Conservation (phyloP, 2,113 vertebrate genomes). For the Chaenocephalus aceratus region DNA sequence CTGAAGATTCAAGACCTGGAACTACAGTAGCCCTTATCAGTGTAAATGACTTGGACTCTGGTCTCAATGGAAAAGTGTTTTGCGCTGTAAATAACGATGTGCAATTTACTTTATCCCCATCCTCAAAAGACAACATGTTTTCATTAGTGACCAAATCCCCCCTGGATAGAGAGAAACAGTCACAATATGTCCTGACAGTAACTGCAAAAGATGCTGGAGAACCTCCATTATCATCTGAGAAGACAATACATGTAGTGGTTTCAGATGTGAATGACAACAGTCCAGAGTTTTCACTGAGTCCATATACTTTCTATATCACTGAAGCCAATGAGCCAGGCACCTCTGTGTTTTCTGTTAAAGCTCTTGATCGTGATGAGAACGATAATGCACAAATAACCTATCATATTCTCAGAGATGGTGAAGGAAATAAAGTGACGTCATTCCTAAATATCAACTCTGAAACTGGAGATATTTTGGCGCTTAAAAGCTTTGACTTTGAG, state of each 20-base stretch:
- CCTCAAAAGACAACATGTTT: constrained; percentile 52
- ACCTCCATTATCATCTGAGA: too few species aligned
- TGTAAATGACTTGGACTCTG: constrained; percentile 65
- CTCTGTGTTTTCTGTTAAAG: too few species aligned
- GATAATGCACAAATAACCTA: too few species aligned
- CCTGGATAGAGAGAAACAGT: constrained; percentile 73
- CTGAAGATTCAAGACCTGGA: constrained; percentile 61
- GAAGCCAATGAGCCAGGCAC: too few species aligned
- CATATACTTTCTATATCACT: too few species aligned
- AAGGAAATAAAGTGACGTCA: too few species aligned
- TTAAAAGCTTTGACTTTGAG: too few species aligned
- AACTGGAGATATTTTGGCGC: background rate
- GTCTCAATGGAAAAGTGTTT: constrained; percentile 64
- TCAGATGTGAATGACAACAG: too few species aligned
- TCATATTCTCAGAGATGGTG: too few species aligned
- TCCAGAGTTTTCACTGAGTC: too few species aligned
- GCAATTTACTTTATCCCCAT: constrained; percentile 51
- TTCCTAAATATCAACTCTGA: background rate
- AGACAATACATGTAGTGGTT: too few species aligned
- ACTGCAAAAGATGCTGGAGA: constrained; percentile 50
- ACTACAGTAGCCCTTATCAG: constrained; percentile 61
- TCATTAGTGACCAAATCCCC: constrained; percentile 44
- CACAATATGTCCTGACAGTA: constrained; percentile 65
- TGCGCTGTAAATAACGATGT: constrained; percentile 40
- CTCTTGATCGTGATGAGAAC: too few species aligned